A percentile compares a stretch with the other conserved stretches of the same genome.
Evolutionary conservation across 1,140 invertebrate species (phyloP).

Genomic region (Diorhabda sublineata): DNA sequence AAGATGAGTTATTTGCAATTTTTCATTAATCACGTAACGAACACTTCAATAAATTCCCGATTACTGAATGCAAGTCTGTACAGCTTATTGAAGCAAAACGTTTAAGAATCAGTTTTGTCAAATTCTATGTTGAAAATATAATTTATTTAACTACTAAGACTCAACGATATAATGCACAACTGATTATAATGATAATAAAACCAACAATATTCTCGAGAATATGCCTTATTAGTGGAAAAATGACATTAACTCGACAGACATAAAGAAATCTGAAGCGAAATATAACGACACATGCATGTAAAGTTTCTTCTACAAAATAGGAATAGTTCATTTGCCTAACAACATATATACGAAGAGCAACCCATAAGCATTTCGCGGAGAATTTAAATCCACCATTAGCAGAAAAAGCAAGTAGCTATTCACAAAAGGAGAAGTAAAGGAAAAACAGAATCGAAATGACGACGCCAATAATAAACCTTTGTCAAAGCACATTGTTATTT

Average conservation of each 20-base stretch:
- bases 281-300: background rate
- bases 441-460: slow-evolving; percentile 23
- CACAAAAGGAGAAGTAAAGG: slow-evolving; percentile 21
- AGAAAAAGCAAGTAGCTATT: slow-evolving; percentile 22
- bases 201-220: background rate
- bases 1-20: too few relatives aligned
- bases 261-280: slow-evolving; percentile 5
- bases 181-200: too few relatives aligned
- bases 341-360: slow-evolving; percentile 20
- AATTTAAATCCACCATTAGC: slow-evolving; percentile 28
- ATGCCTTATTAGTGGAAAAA: background rate
- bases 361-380: slow-evolving; percentile 27
- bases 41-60: too few relatives aligned
- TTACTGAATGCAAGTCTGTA: too few relatives aligned
- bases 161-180: too few relatives aligned
- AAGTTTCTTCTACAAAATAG: slow-evolving; percentile 18
- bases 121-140: too few relatives aligned
- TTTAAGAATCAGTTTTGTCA: too few relatives aligned
- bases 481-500: slow-evolving; percentile 30
- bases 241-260: background rate
- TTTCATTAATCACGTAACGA: too few relatives aligned
- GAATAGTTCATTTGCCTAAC: slow-evolving; percentile 27
- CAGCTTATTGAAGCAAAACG: too few relatives aligned
- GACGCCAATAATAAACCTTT: slow-evolving; percentile 32
- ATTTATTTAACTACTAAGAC: too few relatives aligned